These are phyloP conservation scores for Smittia sp. DNA, from an alignment of 2,888 invertebrate genomes.

Conservation along the genomic window DNA sequence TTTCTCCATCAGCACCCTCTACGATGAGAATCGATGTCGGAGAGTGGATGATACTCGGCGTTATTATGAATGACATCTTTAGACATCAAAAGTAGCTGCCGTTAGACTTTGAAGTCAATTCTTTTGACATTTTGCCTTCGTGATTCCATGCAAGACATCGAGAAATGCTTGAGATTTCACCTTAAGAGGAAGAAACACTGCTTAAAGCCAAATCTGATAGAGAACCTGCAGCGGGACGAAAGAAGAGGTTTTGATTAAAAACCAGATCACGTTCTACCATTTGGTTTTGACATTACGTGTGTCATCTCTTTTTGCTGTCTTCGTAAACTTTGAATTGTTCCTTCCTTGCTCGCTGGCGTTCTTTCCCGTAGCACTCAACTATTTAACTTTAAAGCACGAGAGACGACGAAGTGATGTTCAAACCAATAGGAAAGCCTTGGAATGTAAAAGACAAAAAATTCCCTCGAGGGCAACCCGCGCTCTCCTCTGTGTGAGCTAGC, in stretches of 20 bases:
- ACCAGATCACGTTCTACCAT: slow-evolving; percentile 36
- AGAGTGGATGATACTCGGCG: slow-evolving; percentile 8
- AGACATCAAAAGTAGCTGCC: slow-evolving; percentile 21
- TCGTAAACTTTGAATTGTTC: slow-evolving; percentile 26
- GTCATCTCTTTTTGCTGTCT: slow-evolving; percentile 34
- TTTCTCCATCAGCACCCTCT: not conserved
- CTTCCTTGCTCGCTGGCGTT: not conserved
- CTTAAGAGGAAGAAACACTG: not conserved
- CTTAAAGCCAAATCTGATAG: slow-evolving; percentile 38
- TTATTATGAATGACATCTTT: not conserved
- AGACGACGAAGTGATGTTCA: not conserved
- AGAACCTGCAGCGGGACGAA: slow-evolving; percentile 9
- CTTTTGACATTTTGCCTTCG: slow-evolving; percentile 30
- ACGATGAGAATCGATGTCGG: not conserved
- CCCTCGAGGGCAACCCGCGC: not conserved
- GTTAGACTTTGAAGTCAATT: slow-evolving; percentile 38
- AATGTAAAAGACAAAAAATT: not conserved
- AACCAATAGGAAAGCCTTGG: not conserved
- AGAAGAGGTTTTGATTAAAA: slow-evolving; percentile 35
- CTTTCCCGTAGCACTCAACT: not conserved
- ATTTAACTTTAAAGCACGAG: slow-evolving; percentile 5
- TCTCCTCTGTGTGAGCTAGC: not conserved
- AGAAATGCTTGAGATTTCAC: not conserved
- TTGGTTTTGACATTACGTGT: slow-evolving; percentile 41
- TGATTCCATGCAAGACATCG: not conserved